These are phyloP conservation scores for Spea bombifrons DNA, from an alignment of 2,113 vertebrate genomes.

Conservation along the genomic window DNA sequence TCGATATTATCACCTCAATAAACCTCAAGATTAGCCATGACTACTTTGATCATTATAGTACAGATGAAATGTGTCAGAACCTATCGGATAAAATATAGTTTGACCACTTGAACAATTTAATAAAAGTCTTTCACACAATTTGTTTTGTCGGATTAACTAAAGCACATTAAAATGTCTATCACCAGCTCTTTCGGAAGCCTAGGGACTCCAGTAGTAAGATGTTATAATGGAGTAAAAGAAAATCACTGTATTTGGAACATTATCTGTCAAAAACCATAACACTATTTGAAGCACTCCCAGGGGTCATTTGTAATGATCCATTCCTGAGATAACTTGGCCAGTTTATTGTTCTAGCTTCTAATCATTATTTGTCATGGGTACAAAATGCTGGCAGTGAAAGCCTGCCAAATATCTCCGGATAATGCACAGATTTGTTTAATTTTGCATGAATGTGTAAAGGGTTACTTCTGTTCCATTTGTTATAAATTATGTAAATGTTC, in stretches of 20 bases:
- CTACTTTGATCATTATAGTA: no score
- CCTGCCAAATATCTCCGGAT: slow-evolving; percentile 44
- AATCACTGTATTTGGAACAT: slow-evolving; percentile 18
- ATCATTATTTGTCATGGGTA: slow-evolving; percentile 45
- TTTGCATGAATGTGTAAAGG: slow-evolving; percentile 47
- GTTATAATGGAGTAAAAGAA: background rate
- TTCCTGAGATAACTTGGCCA: slow-evolving; percentile 40
- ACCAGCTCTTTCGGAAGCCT: no score
- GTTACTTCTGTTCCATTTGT: slow-evolving; percentile 45
- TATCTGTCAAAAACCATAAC: slow-evolving; percentile 31
- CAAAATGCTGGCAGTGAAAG: slow-evolving; percentile 36
- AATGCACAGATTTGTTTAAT: slow-evolving; percentile 44
- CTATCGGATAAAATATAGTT: no score
- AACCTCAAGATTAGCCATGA: no score
- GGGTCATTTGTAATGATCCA: slow-evolving; percentile 39
- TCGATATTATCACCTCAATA: no score
- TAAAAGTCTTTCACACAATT: no score
- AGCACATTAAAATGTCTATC: no score
- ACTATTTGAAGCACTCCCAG: slow-evolving; percentile 39
- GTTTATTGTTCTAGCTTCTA: slow-evolving; percentile 38
- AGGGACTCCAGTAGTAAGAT: background rate
- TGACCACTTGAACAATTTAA: no score
- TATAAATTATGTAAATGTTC: slow-evolving; percentile 47
- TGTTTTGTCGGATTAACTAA: no score
- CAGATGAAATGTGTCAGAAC: no score